phyloP scores from a whole-genome alignment of 2,797 vertebrate genomes.

The Falco peregrinus region DNA sequence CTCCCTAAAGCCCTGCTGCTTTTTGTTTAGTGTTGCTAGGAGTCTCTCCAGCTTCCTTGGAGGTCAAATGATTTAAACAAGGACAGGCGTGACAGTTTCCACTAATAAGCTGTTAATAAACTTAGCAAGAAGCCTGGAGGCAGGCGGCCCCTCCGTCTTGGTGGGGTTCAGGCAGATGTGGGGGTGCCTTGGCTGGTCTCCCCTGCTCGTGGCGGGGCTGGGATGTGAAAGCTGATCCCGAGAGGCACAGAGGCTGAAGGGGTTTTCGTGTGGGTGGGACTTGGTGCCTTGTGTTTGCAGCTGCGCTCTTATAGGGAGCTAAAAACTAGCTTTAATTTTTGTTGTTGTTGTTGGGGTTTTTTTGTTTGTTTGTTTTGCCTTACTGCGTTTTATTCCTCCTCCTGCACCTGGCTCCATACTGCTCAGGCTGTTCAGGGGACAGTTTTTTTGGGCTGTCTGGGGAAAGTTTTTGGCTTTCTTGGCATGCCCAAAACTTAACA shows the following conservation, averaged over 20 bases:
- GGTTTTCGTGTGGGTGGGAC: no score
- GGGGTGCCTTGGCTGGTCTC: no score
- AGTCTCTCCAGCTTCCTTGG: neutral
- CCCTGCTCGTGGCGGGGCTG: no score
- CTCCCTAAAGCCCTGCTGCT: neutral
- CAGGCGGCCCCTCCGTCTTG: fast-evolving
- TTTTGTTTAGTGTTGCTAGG: neutral
- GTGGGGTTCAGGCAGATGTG: neutral
- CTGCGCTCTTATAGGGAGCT: no score
- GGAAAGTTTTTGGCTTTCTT: neutral
- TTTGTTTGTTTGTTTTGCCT: no score
- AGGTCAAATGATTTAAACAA: neutral
- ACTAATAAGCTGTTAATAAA: neutral
- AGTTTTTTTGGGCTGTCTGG: neutral
- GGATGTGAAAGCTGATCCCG: no score
- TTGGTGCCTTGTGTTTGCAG: no score
- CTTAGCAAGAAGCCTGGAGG: neutral
- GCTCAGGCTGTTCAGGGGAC: neutral
- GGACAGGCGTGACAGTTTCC: neutral
- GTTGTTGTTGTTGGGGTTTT: no score
- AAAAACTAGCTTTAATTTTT: no score
- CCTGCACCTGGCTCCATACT: no score
- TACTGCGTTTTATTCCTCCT: neutral
- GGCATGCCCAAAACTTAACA: neutral
- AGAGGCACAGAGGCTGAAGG: no score